Base-by-base conservation (phyloP, 2,113 vertebrate species). In the Motacilla alba region DNA sequence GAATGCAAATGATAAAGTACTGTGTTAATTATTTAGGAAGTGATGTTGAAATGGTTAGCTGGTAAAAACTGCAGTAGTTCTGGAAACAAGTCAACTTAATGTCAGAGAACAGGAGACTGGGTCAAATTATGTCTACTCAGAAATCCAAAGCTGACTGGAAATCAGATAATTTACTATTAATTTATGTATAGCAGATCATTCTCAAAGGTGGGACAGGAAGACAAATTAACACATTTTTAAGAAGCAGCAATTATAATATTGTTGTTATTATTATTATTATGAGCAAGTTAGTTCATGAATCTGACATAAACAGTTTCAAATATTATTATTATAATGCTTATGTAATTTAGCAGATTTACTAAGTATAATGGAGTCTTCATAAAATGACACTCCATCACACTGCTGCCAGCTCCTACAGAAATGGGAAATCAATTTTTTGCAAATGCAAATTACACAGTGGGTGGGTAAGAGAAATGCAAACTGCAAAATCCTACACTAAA, bases 1-100 rank as follows among this genome's bases (percentile, higher is more conserved):
- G 91, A 94, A 91, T 87, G 85, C 35, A 96, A 97, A 95, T 92
- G 77, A 96, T 91, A 84, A 93, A 94, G 81, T 56, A 63, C 50
- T 21, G 31, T 64, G 47, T 84, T 90, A 87, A 96, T 89, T 89
- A 83, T 68, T 95, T 94, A 78, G 95, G 81, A 82, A 93, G 66
- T 88, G n/a, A 67, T 91, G 63, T 70, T 95, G 91, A 91, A 96
- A 92, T 78, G 58, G 83, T 80, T 74, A 90, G 58, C 67, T 91
- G 33, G 75, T 76, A 92, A 95, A 77, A 94, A 93, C 70, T 75
- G 70, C 62, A 56, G 70, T 47, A 85, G n/a, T 58, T 87, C 78
- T 94, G 80, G 30, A 72, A 84, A 52, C 35, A 83, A 87, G 53
- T 77, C 85, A 95, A 58, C 11, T 62, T 83, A 67, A 50, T 18